Conservation (phyloP, 2,888 invertebrate genomes). For the Blera fallax region DNA sequence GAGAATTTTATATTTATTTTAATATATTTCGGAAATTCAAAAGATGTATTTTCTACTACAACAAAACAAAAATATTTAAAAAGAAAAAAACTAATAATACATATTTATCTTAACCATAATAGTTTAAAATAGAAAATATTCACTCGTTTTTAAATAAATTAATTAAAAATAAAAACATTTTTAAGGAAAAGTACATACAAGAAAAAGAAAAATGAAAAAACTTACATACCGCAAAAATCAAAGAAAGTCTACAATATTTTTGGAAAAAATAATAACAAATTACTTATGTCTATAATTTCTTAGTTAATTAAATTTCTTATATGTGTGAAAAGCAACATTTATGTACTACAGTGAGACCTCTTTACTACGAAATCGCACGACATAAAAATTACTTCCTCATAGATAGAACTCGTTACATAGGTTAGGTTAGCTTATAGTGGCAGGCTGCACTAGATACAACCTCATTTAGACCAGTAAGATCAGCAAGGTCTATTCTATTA, state of each 20-base stretch:
- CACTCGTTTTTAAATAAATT: too few species aligned
- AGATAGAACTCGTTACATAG: too few species aligned
- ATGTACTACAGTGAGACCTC: too few species aligned
- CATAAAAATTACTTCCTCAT: too few species aligned
- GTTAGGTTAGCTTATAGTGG: too few species aligned
- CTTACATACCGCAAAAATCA: not conserved
- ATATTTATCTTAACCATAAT: not conserved
- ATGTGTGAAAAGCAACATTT: too few species aligned
- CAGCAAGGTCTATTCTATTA: too few species aligned
- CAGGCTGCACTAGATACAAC: too few species aligned
- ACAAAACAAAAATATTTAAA: not conserved
- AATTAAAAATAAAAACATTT: not conserved
- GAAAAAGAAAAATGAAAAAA: not conserved
- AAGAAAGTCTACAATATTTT: not conserved
- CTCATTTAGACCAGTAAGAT: too few species aligned
- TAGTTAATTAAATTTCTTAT: too few species aligned
- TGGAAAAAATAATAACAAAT: too few species aligned
- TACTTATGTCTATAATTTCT: not conserved
- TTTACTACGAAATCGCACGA: too few species aligned
- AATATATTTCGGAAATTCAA: conserved; percentile 11
- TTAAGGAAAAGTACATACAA: not conserved
- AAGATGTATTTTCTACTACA: conserved; percentile 10
- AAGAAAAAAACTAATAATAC: not conserved
- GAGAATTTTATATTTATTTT: conserved; percentile 42
- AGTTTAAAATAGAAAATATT: not conserved